Conservation (phyloP, 2,888 invertebrate species). For the Aproaerema taeniolella region DNA sequence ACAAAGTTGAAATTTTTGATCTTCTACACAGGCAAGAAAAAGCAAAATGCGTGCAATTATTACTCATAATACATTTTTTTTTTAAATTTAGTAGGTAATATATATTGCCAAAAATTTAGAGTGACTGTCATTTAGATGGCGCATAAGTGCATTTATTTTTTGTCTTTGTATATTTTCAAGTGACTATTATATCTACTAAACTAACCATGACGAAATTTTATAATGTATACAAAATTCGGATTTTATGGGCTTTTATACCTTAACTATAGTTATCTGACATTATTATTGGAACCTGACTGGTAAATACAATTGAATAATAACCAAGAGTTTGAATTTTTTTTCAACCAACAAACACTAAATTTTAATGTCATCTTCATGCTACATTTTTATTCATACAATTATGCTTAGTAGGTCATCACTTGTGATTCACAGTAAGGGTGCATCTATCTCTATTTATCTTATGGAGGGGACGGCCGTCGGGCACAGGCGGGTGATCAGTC, state of each 20-base stretch:
- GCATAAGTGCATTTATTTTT: slow-evolving; percentile 66
- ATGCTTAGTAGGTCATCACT: no score
- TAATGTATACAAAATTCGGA: slow-evolving; percentile 48
- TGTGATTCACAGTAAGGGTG: no score
- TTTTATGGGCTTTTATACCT: slow-evolving; percentile 62
- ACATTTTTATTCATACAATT: no score
- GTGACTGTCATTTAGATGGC: slow-evolving; percentile 56
- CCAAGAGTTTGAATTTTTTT: no score
- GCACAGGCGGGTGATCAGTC: no score
- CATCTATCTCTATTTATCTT: no score
- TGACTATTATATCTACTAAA: slow-evolving; percentile 31
- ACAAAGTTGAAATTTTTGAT: not conserved
- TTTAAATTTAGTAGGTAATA: slow-evolving; percentile 31
- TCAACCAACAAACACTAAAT: no score
- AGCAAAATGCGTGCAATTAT: slow-evolving; percentile 41
- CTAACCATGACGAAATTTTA: slow-evolving; percentile 42
- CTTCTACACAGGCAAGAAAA: slow-evolving; percentile 1
- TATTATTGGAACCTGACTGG: slow-evolving; percentile 50
- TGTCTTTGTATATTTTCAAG: slow-evolving; percentile 30
- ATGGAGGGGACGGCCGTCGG: no score
- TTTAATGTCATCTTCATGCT: no score
- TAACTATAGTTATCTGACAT: slow-evolving; percentile 53
- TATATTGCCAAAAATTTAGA: slow-evolving; percentile 47
- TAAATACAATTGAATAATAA: slow-evolving; percentile 56
- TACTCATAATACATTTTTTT: slow-evolving; percentile 26